These are phyloP conservation scores for Salpingus planirostris DNA, from an alignment of 2,888 invertebrate genomes.

Conservation along the genomic window DNA sequence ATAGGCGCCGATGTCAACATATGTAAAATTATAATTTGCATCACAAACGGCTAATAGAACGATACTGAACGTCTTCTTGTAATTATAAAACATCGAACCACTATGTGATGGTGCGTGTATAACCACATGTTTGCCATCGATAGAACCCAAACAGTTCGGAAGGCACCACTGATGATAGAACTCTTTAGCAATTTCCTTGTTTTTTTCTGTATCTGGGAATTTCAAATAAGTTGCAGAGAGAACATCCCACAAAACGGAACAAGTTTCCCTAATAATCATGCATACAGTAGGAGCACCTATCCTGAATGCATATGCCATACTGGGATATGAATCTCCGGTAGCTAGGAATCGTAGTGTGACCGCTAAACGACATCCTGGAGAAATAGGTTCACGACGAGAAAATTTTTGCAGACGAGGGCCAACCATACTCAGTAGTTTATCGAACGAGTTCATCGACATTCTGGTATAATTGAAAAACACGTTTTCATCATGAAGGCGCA, in stretches of 20 bases:
- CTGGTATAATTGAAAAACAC: constrained; percentile 19
- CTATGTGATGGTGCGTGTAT: constrained; percentile 2
- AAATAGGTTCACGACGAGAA: constrained; percentile 13
- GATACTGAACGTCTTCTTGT: background rate
- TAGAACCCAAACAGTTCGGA: constrained; percentile 1
- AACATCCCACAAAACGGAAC: background rate
- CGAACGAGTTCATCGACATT: constrained; percentile 12
- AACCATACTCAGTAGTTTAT: constrained; percentile 14
- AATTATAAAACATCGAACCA: constrained; percentile 2
- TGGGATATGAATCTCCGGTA: background rate
- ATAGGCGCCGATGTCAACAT: constrained; percentile 1
- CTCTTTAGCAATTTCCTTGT: background rate
- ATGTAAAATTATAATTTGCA: background rate
- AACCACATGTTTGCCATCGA: constrained; percentile 3
- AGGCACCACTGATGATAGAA: constrained; percentile 1
- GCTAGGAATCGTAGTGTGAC: background rate
- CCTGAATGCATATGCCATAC: background rate
- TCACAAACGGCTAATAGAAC: background rate
- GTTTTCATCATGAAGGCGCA: constrained; percentile 17
- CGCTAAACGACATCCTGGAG: background rate
- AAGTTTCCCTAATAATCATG: background rate
- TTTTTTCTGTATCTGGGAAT: background rate
- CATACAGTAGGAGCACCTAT: background rate
- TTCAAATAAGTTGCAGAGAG: background rate
- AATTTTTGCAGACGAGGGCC: constrained; percentile 14